Percentiles rank a stretch among this genome's conserved stretches.
Conservation (phyloP, 2,797 vertebrate species). For the Echeneis naucrates region DNA sequence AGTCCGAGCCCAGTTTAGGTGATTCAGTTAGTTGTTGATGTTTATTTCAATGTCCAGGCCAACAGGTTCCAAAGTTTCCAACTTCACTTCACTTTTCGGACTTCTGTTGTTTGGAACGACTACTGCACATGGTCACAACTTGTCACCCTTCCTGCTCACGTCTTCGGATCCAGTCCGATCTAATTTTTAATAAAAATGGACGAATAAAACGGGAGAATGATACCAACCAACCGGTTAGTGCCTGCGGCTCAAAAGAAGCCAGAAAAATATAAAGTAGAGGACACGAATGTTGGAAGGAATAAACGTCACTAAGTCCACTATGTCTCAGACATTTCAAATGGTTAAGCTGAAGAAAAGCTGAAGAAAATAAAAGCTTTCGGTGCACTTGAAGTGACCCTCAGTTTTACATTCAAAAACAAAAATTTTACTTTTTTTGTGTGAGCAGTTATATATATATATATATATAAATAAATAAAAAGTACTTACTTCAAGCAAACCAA, state of each 20-base stretch:
- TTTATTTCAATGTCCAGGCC: no score
- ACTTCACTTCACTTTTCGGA: no score
- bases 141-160: background rate
- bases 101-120: no score
- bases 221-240: background rate
- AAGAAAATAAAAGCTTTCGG: background rate
- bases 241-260: background rate
- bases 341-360: no score
- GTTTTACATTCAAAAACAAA: background rate
- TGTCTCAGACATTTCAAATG: background rate
- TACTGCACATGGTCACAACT: background rate
- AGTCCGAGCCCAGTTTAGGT: background rate
- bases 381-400: background rate
- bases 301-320: no score
- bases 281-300: no score
- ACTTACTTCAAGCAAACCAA: background rate
- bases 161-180: no score
- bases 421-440: background rate
- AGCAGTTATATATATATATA: background rate
- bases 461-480: background rate
- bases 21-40: no score
- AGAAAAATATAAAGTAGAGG: background rate
- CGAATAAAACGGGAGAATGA: no score
- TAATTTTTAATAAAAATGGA: no score
- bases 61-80: background rate